Base-by-base conservation (phyloP, 2,797 vertebrate species). In the Netta rufina region DNA sequence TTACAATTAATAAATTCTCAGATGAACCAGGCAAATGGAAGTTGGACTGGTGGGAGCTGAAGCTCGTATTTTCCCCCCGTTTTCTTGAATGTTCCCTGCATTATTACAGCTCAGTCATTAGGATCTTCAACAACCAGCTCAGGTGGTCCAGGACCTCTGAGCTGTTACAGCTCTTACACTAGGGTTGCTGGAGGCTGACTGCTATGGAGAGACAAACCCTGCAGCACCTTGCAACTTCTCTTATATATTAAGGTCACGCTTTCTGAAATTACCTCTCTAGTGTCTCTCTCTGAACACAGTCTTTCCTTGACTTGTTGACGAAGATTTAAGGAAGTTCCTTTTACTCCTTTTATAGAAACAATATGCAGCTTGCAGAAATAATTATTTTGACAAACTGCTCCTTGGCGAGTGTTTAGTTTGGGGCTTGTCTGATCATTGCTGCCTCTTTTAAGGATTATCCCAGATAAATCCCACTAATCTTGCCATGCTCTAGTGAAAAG, bases 381-480 rank as follows among this genome's bases (percentile, higher is more conserved):
- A 38, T 16, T 80, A 14, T 49, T 74, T 69, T 65, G 27, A 75
- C 4, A 17, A 81, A 32, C 11, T 62, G 4, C 13, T 84, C 73
- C 36, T 61, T 71, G 21, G 24, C 53, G 19, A 89, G 33, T 3
- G 0, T 45, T 69, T 5, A 0, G 36, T 80, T 43, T 83, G 57
- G n/a, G 39, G 43, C 11, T 77, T 84, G 43, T 72, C 79, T 88
- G 65, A 81, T 76, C 8, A 6, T 3, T 93, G 38, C 45, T 38
- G 17, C 71, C 54, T 91, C 65, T 83, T 78, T 64, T 53, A 54
- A 66, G 62, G 73, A 91, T 86, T 90, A 89, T 45, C 57, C 21
- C 32, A 80, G 87, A 21, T 87, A 84, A 94, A 95, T 39, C 30
- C 69, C 27, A 28, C 77, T 80, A 70, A 90, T 92, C 78, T 89